phyloP scores from a whole-genome alignment of 1,140 invertebrate genomes.

The Ceratina japonica region DNA sequence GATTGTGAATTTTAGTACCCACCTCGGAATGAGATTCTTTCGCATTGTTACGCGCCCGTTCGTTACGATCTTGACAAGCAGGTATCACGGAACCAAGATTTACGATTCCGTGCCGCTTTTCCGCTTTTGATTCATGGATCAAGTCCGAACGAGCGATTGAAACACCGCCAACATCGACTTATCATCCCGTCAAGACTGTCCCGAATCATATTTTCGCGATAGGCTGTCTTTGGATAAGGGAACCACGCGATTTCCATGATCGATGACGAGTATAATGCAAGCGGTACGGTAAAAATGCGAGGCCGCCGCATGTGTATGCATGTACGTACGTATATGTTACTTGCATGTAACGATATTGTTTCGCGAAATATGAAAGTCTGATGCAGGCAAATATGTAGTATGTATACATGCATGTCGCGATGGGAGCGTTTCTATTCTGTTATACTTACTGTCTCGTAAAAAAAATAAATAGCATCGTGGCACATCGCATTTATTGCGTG shows the following conservation, averaged over 20 bases:
- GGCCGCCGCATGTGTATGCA: neutral
- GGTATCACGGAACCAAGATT: neutral
- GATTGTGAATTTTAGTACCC: too few relatives aligned
- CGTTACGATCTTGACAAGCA: neutral
- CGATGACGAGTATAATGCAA: constrained; percentile 7
- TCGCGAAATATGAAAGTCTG: constrained; percentile 47
- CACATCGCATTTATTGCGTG: too few relatives aligned
- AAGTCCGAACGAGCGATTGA: neutral
- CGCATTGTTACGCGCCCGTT: neutral
- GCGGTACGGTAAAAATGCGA: constrained; percentile 38
- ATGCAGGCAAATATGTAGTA: constrained; percentile 4
- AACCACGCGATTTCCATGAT: constrained; percentile 28
- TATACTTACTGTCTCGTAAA: neutral
- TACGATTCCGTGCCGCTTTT: neutral
- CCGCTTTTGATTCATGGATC: too few relatives aligned
- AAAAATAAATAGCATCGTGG: too few relatives aligned
- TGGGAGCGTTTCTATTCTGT: neutral
- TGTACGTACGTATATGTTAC: neutral
- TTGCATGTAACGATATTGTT: constrained; percentile 39
- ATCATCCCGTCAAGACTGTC: neutral
- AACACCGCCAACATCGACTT: constrained; percentile 9
- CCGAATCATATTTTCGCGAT: constrained; percentile 16
- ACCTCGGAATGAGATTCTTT: neutral
- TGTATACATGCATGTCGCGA: neutral
- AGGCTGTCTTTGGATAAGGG: neutral